Conservation (phyloP, 1,140 invertebrate species). For the Papilio glaucus region DNA sequence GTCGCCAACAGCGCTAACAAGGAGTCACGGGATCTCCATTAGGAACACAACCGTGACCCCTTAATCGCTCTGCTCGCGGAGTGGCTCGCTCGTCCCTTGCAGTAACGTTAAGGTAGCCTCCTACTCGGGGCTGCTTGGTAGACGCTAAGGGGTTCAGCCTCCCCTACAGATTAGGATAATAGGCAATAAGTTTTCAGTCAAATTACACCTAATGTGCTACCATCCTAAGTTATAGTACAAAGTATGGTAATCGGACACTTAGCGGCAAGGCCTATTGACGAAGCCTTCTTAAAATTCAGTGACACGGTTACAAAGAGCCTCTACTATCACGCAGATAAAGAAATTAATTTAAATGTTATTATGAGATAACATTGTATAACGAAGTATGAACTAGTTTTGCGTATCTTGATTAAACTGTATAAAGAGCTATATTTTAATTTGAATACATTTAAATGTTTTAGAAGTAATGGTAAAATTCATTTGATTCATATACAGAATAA, state of each 20-base stretch:
- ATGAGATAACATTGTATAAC: neutral
- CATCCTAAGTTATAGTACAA: neutral
- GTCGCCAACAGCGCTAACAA: too few relatives aligned
- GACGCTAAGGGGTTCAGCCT: too few relatives aligned
- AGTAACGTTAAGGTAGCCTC: too few relatives aligned
- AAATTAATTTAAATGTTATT: constrained; percentile 27
- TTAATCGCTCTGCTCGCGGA: too few relatives aligned
- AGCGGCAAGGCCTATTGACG: constrained; percentile 22
- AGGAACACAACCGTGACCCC: too few relatives aligned
- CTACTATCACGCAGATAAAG: constrained; percentile 7
- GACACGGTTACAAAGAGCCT: constrained; percentile 25
- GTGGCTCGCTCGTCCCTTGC: too few relatives aligned
- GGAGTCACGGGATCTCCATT: too few relatives aligned
- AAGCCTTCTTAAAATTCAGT: constrained; percentile 22
- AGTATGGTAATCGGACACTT: constrained; percentile 24
- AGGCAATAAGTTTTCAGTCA: neutral
- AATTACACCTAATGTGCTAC: neutral
- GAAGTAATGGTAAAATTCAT: too few relatives aligned
- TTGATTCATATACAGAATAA: too few relatives aligned
- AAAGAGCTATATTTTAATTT: neutral
- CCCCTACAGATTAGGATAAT: neutral
- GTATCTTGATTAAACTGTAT: neutral
- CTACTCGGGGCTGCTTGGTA: too few relatives aligned
- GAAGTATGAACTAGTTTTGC: constrained; percentile 20
- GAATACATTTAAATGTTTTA: neutral